A percentile compares a stretch with the other conserved stretches of the same genome.
Evolutionary conservation across 2,113 vertebrate genomes (phyloP).

Genomic region (Aythya baeri): DNA sequence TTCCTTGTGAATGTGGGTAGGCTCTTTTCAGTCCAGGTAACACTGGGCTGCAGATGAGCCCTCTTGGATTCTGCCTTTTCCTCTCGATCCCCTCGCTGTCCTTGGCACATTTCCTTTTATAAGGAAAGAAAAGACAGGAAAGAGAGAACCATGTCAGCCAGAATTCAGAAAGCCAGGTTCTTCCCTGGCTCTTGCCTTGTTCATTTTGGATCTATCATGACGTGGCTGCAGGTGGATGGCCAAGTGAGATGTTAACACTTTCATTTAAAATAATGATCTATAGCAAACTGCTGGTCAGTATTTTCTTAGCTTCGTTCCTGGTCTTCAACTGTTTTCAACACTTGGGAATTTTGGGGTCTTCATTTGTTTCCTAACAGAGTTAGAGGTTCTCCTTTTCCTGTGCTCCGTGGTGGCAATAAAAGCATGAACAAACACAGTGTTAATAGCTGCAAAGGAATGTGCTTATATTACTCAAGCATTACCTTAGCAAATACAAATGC

Average conservation of each 20-base stretch:
- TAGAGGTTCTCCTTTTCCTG: neutral
- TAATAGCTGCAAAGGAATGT: neutral
- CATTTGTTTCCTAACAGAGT: neutral
- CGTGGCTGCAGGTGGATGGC: neutral
- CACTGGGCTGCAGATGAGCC: neutral
- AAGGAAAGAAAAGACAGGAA: neutral
- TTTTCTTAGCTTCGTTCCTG: neutral
- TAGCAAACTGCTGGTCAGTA: neutral
- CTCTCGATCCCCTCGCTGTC: neutral
- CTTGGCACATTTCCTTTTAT: neutral
- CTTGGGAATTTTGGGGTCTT: neutral
- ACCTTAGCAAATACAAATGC: neutral
- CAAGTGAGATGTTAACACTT: neutral
- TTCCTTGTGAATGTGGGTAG: no score
- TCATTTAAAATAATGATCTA: neutral
- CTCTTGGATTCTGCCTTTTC: neutral
- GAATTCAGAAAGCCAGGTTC: neutral
- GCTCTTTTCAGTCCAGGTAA: neutral
- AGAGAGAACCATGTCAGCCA: neutral
- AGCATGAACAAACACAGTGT: neutral
- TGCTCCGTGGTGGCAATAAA: neutral
- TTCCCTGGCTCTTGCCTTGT: neutral
- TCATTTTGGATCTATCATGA: neutral
- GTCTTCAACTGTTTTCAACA: neutral
- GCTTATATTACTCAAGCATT: neutral